Base-by-base conservation (phyloP, 2,113 vertebrate genomes). In the Chauna torquata region DNA sequence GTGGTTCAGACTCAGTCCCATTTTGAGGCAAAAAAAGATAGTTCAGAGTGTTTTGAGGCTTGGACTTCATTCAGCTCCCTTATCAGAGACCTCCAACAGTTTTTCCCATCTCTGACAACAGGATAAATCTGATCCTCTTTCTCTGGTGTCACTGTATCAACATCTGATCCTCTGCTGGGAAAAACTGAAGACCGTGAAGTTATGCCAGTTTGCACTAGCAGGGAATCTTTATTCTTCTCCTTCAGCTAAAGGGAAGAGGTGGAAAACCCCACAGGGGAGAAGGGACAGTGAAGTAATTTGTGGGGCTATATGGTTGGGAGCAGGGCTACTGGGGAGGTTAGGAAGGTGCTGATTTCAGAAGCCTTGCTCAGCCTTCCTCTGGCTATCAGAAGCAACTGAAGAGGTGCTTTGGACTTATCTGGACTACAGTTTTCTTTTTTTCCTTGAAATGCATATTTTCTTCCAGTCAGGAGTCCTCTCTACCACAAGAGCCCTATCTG, bases 341-440 rank as follows among this genome's bases (percentile, higher is more conserved):
- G 24, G 24, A 55, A 85, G 9, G 11, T 23, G 19, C 16, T 49
- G 47, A 44, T 64, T 92, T 65, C 57, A 57, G 18, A 38, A 28
- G 38, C 23, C 28, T 86, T 57, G 22, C 36, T 92, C 34, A 79
- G 32, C 22, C 27, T 76, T 34, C 22, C 23, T 75, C 28, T n/a
- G 8, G 16, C 18, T 79, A 49, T 79, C 83, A 79, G 36, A 44
- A 87, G 27, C 55, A 79, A 72, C 16, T 55, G 10, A 59, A 40
- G n/a, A 9, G 40, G 7, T 75, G 50, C 13, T 87, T 95, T 11
- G 11, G 38, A 30, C 12, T 86, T 23, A 38, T 34, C 22, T 75
- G n/a, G n/a, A 27, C 28, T 52, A 14, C 3, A 12, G 9, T 1
- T 30, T 3, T 2, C 16, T 25, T 74, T 36, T 36, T 5, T 0